phyloP scores from a whole-genome alignment of 2,113 vertebrate genomes.

The Serilophus lunatus region DNA sequence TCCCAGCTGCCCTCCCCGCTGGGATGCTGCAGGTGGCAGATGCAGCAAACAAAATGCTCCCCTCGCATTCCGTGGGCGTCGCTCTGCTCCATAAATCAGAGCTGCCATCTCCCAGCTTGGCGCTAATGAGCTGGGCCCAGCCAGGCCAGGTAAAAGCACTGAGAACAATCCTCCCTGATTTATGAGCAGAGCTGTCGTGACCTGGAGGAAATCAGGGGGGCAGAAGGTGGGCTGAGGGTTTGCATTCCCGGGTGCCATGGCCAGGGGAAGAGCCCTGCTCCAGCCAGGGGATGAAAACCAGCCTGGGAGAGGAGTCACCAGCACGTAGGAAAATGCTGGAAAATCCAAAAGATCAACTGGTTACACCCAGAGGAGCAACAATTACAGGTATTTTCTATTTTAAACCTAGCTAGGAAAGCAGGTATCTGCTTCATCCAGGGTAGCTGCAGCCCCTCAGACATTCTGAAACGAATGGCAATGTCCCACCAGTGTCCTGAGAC shows the following conservation, averaged over 20 bases:
- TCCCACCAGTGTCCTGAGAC: background rate
- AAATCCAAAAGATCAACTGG: rapidly evolving
- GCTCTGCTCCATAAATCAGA: slow-evolving; percentile 18
- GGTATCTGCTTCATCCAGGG: background rate
- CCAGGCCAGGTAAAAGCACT: rapidly evolving
- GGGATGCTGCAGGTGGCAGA: background rate
- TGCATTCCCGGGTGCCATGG: background rate
- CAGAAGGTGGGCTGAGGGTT: background rate
- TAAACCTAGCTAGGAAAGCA: background rate
- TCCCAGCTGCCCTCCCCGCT: background rate
- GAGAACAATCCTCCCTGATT: slow-evolving; percentile 25
- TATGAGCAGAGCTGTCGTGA: background rate
- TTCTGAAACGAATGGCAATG: background rate
- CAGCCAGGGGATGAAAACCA: background rate
- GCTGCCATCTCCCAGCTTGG: background rate
- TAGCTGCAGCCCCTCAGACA: background rate
- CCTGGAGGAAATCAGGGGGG: background rate
- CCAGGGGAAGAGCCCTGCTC: background rate
- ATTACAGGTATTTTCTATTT: background rate
- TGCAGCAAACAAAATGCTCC: background rate
- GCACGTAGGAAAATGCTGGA: background rate
- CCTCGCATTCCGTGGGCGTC: rapidly evolving
- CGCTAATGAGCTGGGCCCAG: background rate
- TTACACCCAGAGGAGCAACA: background rate
- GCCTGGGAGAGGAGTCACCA: background rate